Conservation (phyloP, 2,113 vertebrate genomes). For the Leiothrix lutea region DNA sequence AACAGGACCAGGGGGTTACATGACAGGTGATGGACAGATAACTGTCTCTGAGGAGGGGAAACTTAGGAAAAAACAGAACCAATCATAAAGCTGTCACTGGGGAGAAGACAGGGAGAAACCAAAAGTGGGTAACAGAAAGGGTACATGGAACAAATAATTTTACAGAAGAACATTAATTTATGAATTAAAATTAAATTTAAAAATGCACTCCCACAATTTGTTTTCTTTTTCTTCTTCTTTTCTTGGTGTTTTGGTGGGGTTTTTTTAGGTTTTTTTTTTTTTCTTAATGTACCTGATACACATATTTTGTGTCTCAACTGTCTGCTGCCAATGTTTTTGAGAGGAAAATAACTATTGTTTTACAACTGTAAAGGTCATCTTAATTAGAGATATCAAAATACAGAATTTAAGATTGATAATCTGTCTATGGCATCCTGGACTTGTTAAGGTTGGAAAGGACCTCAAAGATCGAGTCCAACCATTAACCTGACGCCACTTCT, state of each 20-base stretch:
- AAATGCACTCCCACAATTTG: no score
- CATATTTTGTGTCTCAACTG: background rate
- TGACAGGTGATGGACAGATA: no score
- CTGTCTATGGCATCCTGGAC: background rate
- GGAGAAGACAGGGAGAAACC: no score
- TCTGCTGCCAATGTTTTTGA: background rate
- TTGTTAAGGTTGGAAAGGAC: background rate
- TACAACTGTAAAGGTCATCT: background rate
- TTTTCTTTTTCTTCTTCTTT: background rate
- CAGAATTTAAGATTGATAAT: background rate
- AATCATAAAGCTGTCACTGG: no score
- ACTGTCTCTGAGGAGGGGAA: no score
- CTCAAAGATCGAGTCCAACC: background rate
- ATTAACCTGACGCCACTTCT: background rate
- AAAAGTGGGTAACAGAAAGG: no score
- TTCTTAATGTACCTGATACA: background rate
- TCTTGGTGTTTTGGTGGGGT: background rate
- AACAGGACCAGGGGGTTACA: no score
- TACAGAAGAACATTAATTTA: no score
- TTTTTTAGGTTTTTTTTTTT: no score
- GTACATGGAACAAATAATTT: no score
- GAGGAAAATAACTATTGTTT: background rate
- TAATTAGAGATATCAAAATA: background rate
- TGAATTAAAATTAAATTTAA: no score
- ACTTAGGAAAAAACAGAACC: no score